These are phyloP conservation scores for Ylistrum balloti DNA, from an alignment of 1,140 invertebrate species.

Conservation along the genomic window DNA sequence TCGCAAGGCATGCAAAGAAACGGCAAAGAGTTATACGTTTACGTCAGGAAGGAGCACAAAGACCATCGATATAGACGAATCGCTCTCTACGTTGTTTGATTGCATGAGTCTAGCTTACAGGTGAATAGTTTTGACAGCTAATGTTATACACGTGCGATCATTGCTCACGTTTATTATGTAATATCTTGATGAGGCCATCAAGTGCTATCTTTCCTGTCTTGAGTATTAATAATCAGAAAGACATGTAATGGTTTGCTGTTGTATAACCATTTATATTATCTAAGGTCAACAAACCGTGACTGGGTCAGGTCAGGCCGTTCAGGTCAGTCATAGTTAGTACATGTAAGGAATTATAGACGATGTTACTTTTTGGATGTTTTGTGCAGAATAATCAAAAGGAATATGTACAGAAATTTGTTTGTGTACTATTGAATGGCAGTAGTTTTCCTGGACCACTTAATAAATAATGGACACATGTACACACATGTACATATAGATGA, in stretches of 20 bases:
- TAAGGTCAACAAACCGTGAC: background rate
- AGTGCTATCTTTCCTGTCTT: background rate
- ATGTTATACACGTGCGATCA: background rate
- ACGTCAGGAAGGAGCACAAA: slow-evolving; percentile 72
- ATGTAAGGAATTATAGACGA: too few relatives aligned
- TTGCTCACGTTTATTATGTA: background rate
- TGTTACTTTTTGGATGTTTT: too few relatives aligned
- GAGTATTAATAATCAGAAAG: too few relatives aligned
- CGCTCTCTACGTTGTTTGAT: slow-evolving; percentile 96
- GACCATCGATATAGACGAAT: slow-evolving; percentile 94
- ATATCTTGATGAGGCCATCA: background rate
- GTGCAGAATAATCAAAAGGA: too few relatives aligned
- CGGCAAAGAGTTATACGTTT: slow-evolving; percentile 80
- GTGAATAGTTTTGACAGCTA: slow-evolving; percentile 83
- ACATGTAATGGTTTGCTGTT: background rate
- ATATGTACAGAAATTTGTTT: too few relatives aligned
- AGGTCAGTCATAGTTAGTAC: too few relatives aligned
- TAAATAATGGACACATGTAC: too few relatives aligned
- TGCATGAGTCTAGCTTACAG: slow-evolving; percentile 98
- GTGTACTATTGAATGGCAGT: too few relatives aligned
- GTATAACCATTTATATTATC: background rate
- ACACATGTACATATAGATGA: too few relatives aligned
- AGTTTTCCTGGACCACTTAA: too few relatives aligned
- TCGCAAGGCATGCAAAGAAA: slow-evolving; percentile 83
- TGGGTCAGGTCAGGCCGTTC: too few relatives aligned